Evolutionary conservation across 2,797 vertebrate species (phyloP), one percentile per base, ranked within the genome.

Genomic region (Notolepis coatsorum): DNA sequence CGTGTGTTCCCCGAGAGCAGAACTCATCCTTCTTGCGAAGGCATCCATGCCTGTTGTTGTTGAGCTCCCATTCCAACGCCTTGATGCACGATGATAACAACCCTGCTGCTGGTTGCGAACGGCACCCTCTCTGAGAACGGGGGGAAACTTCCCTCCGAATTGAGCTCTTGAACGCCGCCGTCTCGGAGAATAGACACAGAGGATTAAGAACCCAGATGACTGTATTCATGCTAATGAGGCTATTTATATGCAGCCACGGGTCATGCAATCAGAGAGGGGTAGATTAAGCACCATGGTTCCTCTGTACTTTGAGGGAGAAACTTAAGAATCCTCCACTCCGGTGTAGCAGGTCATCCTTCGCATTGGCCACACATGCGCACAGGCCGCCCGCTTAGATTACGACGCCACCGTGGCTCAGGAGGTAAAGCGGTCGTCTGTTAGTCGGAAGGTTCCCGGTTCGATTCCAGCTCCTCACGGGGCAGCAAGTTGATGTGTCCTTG

Each of bases 241-340:
- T 84, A 89, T 90, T 86, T 87, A 90, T 87, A 90, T 89, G 86
- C 84, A 85, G 79, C 75, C 81, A 81, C 65, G 63, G 81, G 77
- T 85, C 74, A 82, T 67, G 73, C 65, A 79, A 77, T 88, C 83
- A 81, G 49, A 68, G 52, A 69, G 45, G 56, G 62, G 73, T 51
- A 81, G 80, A 85, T 88, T 80, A 82, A 83, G 80, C 73, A 39
- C 65, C 15, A 12, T 18, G 4, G 57, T 31, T 84, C 65, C 73
- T 86, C 74, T 76, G 87, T 84, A 80, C 61, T 64, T 75, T 62
- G 65, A 42, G n/a, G n/a, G 12, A 38, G 33, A 51, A 63, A 61
- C 39, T 27, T n/a, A 33, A n/a, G 25, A 66, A 75, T 45, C 21
- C 57, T 67, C 61, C 51, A 39, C 49, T 77, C 23, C 2, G 1